Percentiles rank a stretch among this genome's conserved stretches.
These are phyloP conservation scores for Chrysodeixis includens DNA, from an alignment of 2,888 invertebrate species.

Conservation along the genomic window DNA sequence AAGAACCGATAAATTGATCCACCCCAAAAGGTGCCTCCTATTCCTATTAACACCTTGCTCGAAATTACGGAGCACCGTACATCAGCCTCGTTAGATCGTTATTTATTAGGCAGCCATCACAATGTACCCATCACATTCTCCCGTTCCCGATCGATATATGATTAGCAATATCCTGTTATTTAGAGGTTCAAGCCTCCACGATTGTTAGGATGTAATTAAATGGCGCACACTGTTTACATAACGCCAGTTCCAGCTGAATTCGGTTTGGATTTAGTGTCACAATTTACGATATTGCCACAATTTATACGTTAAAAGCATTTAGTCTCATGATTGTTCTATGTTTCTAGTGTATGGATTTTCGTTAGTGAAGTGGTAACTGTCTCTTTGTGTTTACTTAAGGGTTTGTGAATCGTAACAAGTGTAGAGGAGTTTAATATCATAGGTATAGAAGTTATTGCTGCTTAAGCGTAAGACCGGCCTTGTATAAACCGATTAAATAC, in stretches of 20 bases:
- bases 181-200: conserved; percentile 25
- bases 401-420: background rate
- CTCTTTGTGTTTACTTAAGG: background rate
- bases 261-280: conserved; percentile 12
- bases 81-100: conserved; percentile 8
- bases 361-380: background rate
- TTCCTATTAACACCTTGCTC: background rate
- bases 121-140: conserved; percentile 31
- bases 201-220: conserved; percentile 39
- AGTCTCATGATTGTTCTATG: background rate
- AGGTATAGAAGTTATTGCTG: too few relatives aligned
- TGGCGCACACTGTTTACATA: conserved; percentile 16
- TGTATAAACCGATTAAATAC: too few relatives aligned
- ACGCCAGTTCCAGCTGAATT: conserved; percentile 11
- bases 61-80: background rate
- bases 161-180: conserved; percentile 47
- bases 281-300: conserved; percentile 8
- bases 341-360: background rate
- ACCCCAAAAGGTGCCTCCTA: background rate
- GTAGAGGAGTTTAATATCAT: too few relatives aligned
- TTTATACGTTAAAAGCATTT: background rate
- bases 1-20: too few relatives aligned
- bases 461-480: too few relatives aligned
- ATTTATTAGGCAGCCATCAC: conserved; percentile 28
- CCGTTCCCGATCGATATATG: conserved; percentile 37